Conservation (phyloP, 2,113 vertebrate species). For the Cephalopholis sonnerati region DNA sequence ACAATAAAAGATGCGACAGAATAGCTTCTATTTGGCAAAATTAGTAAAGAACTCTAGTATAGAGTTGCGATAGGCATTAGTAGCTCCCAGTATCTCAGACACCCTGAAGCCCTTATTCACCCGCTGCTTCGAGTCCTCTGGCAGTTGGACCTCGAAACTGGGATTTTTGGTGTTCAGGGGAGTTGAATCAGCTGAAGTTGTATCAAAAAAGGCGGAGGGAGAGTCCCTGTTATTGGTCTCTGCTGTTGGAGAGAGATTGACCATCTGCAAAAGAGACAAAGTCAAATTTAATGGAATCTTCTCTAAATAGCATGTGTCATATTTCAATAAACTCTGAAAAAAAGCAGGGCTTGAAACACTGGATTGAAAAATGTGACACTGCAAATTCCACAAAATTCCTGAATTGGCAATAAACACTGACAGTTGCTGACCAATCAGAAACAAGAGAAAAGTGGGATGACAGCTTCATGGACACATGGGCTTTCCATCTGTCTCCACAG, state of each 20-base stretch:
- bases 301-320: not conserved
- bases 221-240: constrained; percentile 88
- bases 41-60: constrained; percentile 83
- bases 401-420: not conserved
- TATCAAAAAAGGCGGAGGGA: constrained; percentile 85
- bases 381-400: constrained; percentile 12
- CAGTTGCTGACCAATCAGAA: constrained; percentile 4
- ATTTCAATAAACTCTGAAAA: not conserved
- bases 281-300: constrained; percentile 16
- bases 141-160: constrained; percentile 88
- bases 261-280: constrained; percentile 86
- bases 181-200: constrained; percentile 84
- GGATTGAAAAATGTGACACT: not conserved
- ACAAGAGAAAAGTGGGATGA: constrained; percentile 18
- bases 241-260: constrained; percentile 91
- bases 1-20: constrained; percentile 33
- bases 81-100: constrained; percentile 84
- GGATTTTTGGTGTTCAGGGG: constrained; percentile 88
- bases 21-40: constrained; percentile 75
- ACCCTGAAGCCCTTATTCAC: constrained; percentile 94
- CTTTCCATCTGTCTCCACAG: constrained; percentile 35
- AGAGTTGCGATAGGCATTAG: constrained; percentile 75
- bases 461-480: constrained; percentile 44
- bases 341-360: not conserved
- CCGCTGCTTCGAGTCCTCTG: constrained; percentile 91